Evolutionary conservation across 1,140 invertebrate genomes (phyloP).

Genomic region (Lordiphosa collinella): DNA sequence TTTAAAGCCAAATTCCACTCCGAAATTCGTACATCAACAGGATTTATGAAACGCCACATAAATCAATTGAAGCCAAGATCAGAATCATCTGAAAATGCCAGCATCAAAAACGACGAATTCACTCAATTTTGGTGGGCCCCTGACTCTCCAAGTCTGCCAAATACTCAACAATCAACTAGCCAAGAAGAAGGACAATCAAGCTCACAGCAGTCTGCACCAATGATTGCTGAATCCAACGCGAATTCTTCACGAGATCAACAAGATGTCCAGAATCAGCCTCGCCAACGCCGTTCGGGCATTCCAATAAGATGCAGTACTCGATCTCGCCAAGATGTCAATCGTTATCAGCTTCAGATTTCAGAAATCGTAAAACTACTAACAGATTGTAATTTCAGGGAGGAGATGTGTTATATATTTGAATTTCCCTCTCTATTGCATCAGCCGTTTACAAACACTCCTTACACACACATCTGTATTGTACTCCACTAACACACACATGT

Average conservation of each 20-base stretch:
- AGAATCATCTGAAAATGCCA: not conserved
- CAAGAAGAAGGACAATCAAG: too few relatives aligned
- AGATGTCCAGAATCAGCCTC: not conserved
- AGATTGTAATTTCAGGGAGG: too few relatives aligned
- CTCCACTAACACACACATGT: too few relatives aligned
- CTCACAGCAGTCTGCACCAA: not conserved
- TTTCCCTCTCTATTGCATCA: too few relatives aligned
- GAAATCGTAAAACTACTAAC: too few relatives aligned
- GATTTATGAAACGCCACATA: conserved; percentile 1
- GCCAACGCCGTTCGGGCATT: not conserved
- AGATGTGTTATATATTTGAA: too few relatives aligned
- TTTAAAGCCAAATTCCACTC: not conserved
- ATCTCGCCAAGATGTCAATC: conserved; percentile 2
- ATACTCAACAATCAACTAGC: too few relatives aligned
- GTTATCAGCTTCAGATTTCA: not conserved
- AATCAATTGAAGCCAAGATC: conserved; percentile 13
- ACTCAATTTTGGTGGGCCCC: too few relatives aligned
- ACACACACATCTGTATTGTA: too few relatives aligned
- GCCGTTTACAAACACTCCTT: too few relatives aligned
- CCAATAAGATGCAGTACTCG: not conserved
- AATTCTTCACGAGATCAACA: not conserved
- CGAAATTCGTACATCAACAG: conserved; percentile 1
- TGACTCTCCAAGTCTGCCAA: too few relatives aligned
- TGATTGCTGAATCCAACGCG: not conserved
- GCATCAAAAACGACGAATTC: too few relatives aligned